Base-by-base conservation (phyloP, 64 coral and sea anemone genomes). In the Dendrophyllia cribrosa region DNA sequence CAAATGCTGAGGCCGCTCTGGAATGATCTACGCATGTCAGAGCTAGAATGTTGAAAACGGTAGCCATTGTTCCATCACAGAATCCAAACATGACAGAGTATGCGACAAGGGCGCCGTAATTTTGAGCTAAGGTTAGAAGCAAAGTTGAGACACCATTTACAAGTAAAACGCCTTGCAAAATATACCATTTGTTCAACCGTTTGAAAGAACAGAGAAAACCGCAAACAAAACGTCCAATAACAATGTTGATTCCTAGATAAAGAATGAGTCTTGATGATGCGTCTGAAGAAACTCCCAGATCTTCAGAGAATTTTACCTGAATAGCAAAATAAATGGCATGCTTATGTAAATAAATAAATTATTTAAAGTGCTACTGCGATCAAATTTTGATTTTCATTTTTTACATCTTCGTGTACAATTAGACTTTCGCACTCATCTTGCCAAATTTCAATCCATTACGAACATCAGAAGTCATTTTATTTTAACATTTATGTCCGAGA, bases 161-260 rank as follows among this genome's bases (percentile, higher is more conserved):
- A 12, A 34, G 46, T 4, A 6, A n/a, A 4, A 34, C 34, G 7
- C 78, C 53, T 65, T 65, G 78, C 17, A 64, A 61, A 82, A 82
- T 82, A 44, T 82, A 65, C 58, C 25, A 82, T 15, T 82, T 82
- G 58, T 82, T 15, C 15, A 82, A 26, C 34, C 59, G 59, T 26
- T 82, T 82, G 0, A 64, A 46, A 14, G 58, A 45, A 65, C 78
- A 82, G 13, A 82, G 59, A 61, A 82, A 82, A 59, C 78, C 78
- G 7, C 78, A 63, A 8, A 17, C 78, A 65, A 82, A 65, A 5
- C 78, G 78, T 82, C 78, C 78, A 65, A 82, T 19, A 26, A 82
- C 78, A 48, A 48, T 47, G 26, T 63, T 61, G 25, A 82, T 82
- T 82, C 78, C 78, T 59, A 82, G 12, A 26, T 26, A 82, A 20